Evolutionary conservation across 1,140 invertebrate species (phyloP).

Genomic region (Camponotus floridanus): DNA sequence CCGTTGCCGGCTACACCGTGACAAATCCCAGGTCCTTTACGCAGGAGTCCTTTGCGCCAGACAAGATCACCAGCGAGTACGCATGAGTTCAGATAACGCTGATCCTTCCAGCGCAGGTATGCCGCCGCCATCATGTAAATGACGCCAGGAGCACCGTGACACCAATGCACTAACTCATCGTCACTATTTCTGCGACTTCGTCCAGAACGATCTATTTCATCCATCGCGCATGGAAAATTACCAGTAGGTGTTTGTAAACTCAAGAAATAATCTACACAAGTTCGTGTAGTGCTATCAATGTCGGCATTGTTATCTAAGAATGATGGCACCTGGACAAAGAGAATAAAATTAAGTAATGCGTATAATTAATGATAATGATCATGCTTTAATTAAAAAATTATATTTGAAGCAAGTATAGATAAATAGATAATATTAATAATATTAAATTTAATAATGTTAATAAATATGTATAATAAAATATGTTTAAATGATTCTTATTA

Average conservation of each 20-base stretch:
- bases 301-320: constrained; percentile 87
- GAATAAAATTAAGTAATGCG: constrained; percentile 7
- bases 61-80: constrained; percentile 91
- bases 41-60: constrained; percentile 93
- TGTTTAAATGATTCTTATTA: too few species aligned
- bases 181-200: constrained; percentile 81
- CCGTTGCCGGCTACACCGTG: constrained; percentile 95
- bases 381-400: too few species aligned
- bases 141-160: constrained; percentile 94
- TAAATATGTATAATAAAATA: too few species aligned
- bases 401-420: too few species aligned
- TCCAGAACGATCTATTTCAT: constrained; percentile 87
- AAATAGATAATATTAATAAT: too few species aligned
- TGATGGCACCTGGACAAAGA: constrained; percentile 86
- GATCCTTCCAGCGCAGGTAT: constrained; percentile 91
- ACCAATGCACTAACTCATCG: constrained; percentile 94
- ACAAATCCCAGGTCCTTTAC: constrained; percentile 94
- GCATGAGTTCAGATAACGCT: constrained; percentile 91
- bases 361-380: too few species aligned
- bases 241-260: constrained; percentile 89
- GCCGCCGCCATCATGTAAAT: constrained; percentile 94
- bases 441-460: too few species aligned
- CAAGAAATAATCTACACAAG: constrained; percentile 89
- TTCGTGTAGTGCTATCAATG: constrained; percentile 87
- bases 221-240: constrained; percentile 93